Base-by-base conservation (phyloP, 2,888 invertebrate genomes). In the Drosophila hawaiiensis region DNA sequence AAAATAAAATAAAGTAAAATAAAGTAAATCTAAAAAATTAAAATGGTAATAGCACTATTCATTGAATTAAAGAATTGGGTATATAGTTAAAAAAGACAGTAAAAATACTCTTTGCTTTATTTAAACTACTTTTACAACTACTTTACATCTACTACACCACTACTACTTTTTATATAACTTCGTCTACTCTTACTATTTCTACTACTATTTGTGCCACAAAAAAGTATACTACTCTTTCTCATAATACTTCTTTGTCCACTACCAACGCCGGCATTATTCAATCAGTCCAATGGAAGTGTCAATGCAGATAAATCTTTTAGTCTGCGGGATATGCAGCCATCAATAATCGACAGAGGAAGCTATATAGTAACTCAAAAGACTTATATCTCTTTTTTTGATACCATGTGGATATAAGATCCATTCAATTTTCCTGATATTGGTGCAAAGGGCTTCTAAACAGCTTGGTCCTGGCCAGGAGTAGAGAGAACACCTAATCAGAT, bases 401-500 rank as follows among this genome's bases (percentile, higher is more conserved):
- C 22, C 31, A 64, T 43, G 47, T 39, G 60, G 28, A 28, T 50
- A 54, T 50, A 37, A 62, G 55, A 63, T 68, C 33, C 37, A 39
- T 64, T 64, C 59, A 60, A 63, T 68, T 60, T 41, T 28, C 7
- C 47, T 47, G 9, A 39, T 19, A 16, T 31, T 6, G n/a, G 22
- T 29, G 28, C 33, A 37, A 28, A 47, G 16, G n/a, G 4, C 28
- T 28, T 55, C 55, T 55, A 14, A 55, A 2, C 28, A 49, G 55
- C 33, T 64, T 63, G 29, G 50, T 75, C 53, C 56, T 64, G 29
- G 33, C 19, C 60, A 58, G 52, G 43, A 63, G 35, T 29, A 28
- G 28, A 25, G 43, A 43, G 29, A 35, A 41, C 37, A 35, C 39
- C 31, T 54, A 69, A 68, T 59, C 68, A 59, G 59, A 55, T 58